Conservation (phyloP, 2,797 vertebrate genomes). For the Schizothorax lantsangensis region DNA sequence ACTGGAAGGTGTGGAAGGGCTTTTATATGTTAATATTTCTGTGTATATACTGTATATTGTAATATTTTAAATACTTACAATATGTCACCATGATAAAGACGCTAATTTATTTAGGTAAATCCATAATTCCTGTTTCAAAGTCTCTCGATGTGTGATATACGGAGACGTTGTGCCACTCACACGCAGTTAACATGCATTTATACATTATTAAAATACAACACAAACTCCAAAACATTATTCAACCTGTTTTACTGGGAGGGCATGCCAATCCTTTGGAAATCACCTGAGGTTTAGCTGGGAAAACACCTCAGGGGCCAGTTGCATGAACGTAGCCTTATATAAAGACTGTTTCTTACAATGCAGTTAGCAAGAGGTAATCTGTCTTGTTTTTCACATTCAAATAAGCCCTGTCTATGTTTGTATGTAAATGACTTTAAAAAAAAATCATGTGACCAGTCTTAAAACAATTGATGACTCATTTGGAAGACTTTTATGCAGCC, state of each 20-base stretch:
- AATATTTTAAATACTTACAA: not conserved
- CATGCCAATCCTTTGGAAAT: not conserved
- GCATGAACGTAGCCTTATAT: too few species aligned
- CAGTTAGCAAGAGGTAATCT: too few species aligned
- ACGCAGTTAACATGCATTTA: not conserved
- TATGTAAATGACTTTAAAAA: not conserved
- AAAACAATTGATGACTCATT: not conserved
- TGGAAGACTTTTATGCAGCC: not conserved
- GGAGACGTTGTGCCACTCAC: not conserved
- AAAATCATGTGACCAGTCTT: not conserved
- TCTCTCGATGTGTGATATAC: not conserved
- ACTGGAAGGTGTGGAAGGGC: rapidly evolving
- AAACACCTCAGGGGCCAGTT: not conserved
- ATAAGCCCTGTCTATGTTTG: not conserved
- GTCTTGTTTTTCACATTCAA: too few species aligned
- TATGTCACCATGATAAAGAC: not conserved
- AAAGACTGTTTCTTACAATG: too few species aligned
- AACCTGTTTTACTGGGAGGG: not conserved
- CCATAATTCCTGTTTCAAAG: not conserved
- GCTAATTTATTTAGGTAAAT: not conserved
- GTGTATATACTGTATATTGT: not conserved
- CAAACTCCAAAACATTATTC: not conserved
- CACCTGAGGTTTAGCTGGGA: not conserved
- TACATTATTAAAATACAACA: not conserved
- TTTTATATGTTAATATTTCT: not conserved